A percentile compares a stretch with the other conserved stretches of the same genome.
Evolutionary conservation across 2,113 vertebrate species (phyloP).

Genomic region (Myiozetetes cayanensis): DNA sequence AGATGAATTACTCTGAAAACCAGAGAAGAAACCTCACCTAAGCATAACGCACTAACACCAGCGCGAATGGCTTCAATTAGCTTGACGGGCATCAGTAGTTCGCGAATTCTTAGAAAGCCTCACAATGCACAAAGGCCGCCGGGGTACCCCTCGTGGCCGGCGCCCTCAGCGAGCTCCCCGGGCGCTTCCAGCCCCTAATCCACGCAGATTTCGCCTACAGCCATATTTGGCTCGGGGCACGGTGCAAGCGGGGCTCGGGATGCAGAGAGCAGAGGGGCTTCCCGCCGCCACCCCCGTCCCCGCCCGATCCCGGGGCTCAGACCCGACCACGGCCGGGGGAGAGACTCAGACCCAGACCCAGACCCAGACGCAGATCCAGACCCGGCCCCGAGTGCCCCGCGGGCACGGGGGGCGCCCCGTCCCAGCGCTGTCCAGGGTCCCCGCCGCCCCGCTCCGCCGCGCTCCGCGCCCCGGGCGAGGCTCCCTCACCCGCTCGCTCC

Average conservation of each 20-base stretch:
- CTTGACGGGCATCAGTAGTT: not conserved
- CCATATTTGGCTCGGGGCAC: not conserved
- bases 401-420: not conserved
- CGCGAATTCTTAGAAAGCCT: not conserved
- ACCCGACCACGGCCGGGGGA: not conserved
- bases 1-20: not conserved
- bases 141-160: not conserved
- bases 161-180: not conserved
- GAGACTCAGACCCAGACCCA: not conserved
- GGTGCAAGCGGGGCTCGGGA: not conserved
- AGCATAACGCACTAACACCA: not conserved
- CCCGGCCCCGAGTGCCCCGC: not conserved
- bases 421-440: slow-evolving; percentile 46
- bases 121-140: not conserved
- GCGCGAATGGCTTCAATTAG: not conserved
- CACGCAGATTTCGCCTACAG: fast-evolving
- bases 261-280: not conserved
- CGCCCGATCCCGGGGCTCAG: not conserved
- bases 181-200: not conserved
- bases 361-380: too few relatives aligned
- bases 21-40: not conserved
- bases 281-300: not conserved
- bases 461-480: not conserved
- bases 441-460: not conserved
- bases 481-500: too few relatives aligned